These are phyloP conservation scores for Ranitomeya variabilis DNA, from an alignment of 2,113 vertebrate genomes.

Conservation along the genomic window DNA sequence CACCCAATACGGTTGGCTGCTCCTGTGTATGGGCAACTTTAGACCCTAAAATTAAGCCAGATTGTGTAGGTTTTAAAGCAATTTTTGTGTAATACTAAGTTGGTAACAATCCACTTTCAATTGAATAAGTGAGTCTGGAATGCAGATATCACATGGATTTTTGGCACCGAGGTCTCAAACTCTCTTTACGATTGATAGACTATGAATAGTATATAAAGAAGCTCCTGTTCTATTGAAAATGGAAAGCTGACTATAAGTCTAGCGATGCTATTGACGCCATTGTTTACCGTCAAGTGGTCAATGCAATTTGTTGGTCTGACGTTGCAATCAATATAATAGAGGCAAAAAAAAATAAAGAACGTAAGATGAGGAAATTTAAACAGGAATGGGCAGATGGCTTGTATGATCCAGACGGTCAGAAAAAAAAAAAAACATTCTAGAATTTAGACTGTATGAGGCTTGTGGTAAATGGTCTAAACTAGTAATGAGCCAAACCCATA, in stretches of 20 bases:
- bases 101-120: too few relatives aligned
- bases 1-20: too few relatives aligned
- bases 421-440: neutral
- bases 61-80: too few relatives aligned
- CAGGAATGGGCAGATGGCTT: neutral
- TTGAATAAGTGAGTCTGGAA: too few relatives aligned
- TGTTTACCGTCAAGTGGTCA: neutral
- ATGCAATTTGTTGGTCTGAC: neutral
- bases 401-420: neutral
- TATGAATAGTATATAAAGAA: neutral
- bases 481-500: neutral
- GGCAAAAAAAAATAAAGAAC: neutral
- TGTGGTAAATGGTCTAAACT: neutral
- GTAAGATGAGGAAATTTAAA: neutral
- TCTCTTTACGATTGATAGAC: neutral
- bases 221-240: neutral
- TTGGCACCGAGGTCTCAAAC: neutral
- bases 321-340: too few relatives aligned
- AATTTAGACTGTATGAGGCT: neutral
- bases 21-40: too few relatives aligned
- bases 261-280: neutral
- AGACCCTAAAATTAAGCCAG: too few relatives aligned
- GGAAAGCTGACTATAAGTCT: neutral
- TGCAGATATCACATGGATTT: too few relatives aligned
- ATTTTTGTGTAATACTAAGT: too few relatives aligned